Conservation (phyloP, 2,888 invertebrate genomes). For the Gasteruption jaculator region DNA sequence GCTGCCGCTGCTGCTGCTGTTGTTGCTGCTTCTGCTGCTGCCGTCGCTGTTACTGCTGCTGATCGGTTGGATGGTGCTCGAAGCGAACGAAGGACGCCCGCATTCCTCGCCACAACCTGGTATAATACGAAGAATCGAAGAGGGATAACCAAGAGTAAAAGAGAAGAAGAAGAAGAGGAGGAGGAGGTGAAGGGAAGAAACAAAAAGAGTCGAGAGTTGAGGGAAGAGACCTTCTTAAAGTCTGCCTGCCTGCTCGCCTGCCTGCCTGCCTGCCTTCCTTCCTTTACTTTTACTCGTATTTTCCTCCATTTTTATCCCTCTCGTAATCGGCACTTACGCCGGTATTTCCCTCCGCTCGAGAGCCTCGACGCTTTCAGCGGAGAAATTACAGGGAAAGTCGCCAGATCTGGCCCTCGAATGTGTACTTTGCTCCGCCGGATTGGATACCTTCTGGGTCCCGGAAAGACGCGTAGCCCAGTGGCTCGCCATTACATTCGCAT, state of each 20-base stretch:
- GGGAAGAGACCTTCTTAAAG: background rate
- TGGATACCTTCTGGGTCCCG: too few species aligned
- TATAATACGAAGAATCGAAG: constrained; percentile 51
- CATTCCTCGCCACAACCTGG: constrained; percentile 50
- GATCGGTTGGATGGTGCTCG: constrained; percentile 42
- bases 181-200: constrained; percentile 12
- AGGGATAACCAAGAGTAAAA: constrained; percentile 21
- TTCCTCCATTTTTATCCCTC: too few species aligned
- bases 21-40: too few species aligned
- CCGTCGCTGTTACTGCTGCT: constrained; percentile 38
- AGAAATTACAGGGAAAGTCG: too few species aligned
- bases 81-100: constrained; percentile 51
- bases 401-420: too few species aligned
- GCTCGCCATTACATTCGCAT: constrained; percentile 48
- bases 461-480: constrained; percentile 43
- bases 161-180: constrained; percentile 17
- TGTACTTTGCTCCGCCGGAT: too few species aligned
- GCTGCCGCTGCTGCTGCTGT: constrained; percentile 10
- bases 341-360: too few species aligned
- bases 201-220: constrained; percentile 17
- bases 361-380: too few species aligned
- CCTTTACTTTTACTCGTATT: too few species aligned
- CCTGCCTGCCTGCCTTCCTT: too few species aligned
- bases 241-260: too few species aligned
- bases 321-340: too few species aligned